Percentiles rank a stretch among this genome's conserved stretches.
These are phyloP conservation scores for Diplodus puntazzo DNA, from an alignment of 2,797 vertebrate species.

Conservation along the genomic window DNA sequence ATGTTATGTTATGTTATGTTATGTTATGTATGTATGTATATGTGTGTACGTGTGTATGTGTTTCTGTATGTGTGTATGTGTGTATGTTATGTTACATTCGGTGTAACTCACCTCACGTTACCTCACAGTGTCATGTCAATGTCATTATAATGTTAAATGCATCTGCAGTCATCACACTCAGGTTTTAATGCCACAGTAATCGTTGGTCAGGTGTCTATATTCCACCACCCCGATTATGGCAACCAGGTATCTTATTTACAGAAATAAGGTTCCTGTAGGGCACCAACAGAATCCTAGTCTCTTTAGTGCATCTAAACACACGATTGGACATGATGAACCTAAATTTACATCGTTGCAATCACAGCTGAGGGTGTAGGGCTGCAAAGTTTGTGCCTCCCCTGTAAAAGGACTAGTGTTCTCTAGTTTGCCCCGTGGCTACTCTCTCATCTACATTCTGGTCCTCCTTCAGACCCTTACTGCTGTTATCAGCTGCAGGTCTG, in stretches of 20 bases:
- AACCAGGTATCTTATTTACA: neutral
- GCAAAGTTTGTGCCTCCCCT: conserved; percentile 22
- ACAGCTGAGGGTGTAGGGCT: conserved; percentile 17
- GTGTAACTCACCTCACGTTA: neutral
- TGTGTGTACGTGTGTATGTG: too few species aligned
- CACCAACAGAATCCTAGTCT: neutral
- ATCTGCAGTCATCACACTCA: too few species aligned
- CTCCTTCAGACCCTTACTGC: conserved; percentile 59
- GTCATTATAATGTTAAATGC: too few species aligned
- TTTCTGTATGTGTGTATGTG: too few species aligned
- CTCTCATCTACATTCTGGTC: conserved; percentile 39
- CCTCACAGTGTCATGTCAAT: too few species aligned
- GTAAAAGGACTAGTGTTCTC: conserved; percentile 56
- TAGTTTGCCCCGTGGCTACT: conserved; percentile 55
- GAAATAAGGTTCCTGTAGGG: neutral
- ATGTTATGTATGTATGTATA: too few species aligned
- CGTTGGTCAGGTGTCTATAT: neutral
- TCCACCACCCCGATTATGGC: neutral
- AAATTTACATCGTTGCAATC: conserved; percentile 6
- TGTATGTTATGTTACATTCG: neutral
- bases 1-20: too few species aligned
- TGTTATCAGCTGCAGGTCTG: conserved; percentile 81
- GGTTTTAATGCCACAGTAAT: too few species aligned
- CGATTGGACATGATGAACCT: neutral
- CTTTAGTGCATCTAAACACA: neutral